Base-by-base conservation (phyloP, 2,113 vertebrate genomes). In the Elaphurus davidianus region DNA sequence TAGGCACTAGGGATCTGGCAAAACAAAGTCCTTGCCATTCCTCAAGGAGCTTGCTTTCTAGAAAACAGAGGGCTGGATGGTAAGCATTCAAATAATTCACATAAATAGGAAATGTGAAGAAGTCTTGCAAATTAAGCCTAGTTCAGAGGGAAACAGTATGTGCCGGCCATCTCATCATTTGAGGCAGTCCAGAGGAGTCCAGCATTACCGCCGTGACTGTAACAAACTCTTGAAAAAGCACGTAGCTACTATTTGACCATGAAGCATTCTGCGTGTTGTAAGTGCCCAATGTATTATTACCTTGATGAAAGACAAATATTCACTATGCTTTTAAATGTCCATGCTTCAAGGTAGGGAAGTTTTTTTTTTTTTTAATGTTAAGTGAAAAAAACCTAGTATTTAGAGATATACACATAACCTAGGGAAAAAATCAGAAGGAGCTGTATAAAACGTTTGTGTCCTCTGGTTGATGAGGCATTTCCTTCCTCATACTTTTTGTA, bases 381-480 rank as follows among this genome's bases (percentile, higher is more conserved):
- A 90, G 25, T 89, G 40, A 82, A 97, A 94, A 92, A 88, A 64
- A 27, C n/a, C 74, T 57, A 91, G 7, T 85, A 79, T 45, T 93
- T 30, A 84, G 67, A 96, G 33, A 81, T 15, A 62, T 14, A 28
- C 7, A 82, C 4, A 60, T 62, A 83, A 95, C 40, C 40, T 15
- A 57, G 52, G 28, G 60, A 7, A 90, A 81, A 91, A 64, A 90
- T 60, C 64, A 96, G 71, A 93, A 91, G 45, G 21, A 74, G 23
- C 14, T 62, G 1, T 54, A 43, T 55, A 45, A 83, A 97, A 79
- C 40, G 13, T 12, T 79, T 30, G 60, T 40, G 21, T 84, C 84
- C 23, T 97, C 67, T 95, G 87, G 30, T 3, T 79, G n/a, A 74
- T 93, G 71, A 97, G 50, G 94, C 33, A 92, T 90, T 97, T 97